phyloP scores from a whole-genome alignment of 1,140 invertebrate genomes.

The Brachionus manjavacas region DNA sequence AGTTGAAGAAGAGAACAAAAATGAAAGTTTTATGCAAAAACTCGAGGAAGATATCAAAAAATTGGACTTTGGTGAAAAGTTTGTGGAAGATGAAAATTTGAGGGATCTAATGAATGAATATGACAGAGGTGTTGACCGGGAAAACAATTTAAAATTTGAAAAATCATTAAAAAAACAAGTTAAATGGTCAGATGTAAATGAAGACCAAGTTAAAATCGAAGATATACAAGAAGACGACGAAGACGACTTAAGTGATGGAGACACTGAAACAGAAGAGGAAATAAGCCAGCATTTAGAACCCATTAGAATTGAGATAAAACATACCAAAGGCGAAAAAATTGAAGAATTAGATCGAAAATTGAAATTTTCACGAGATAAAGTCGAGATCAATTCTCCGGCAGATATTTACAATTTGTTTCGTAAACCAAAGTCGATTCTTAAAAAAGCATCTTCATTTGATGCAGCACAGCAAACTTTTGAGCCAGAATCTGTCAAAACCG shows the following conservation, averaged over 20 bases:
- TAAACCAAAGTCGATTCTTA: constrained; percentile 37
- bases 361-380: constrained; percentile 2
- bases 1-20: background rate
- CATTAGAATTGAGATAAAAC: constrained; percentile 11
- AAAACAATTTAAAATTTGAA: constrained; percentile 11
- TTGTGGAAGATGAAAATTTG: background rate
- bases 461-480: background rate
- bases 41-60: background rate
- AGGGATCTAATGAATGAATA: constrained; percentile 12
- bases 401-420: constrained; percentile 18
- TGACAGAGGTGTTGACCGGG: background rate
- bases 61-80: constrained; percentile 14
- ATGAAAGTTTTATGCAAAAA: constrained; percentile 7
- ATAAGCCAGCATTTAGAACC: background rate
- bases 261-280: background rate
- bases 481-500: background rate
- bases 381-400: constrained; percentile 10
- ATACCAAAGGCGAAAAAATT: background rate
- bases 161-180: constrained; percentile 34
- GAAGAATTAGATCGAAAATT: background rate
- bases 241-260: background rate
- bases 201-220: background rate
- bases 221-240: background rate
- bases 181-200: constrained; percentile 20
- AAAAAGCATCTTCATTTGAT: background rate